phyloP scores from a whole-genome alignment of 1,140 invertebrate genomes.

The Globodera ellingtonae region DNA sequence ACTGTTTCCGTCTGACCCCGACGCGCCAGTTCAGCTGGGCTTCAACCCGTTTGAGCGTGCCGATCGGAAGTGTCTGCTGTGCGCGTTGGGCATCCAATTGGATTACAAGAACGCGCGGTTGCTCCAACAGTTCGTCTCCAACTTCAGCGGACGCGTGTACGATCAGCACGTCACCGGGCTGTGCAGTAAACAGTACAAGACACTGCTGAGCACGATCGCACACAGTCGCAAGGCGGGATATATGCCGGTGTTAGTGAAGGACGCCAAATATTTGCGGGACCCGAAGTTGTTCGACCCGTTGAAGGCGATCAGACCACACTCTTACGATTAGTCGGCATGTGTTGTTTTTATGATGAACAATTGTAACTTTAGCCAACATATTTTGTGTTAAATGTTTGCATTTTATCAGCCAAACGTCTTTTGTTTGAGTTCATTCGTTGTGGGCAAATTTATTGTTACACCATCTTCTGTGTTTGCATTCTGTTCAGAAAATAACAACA shows the following conservation, averaged over 20 bases:
- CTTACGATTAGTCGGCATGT: slow-evolving; percentile 53
- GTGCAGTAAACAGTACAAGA: slow-evolving; percentile 59
- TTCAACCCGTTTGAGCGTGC: slow-evolving; percentile 82
- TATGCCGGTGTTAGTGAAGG: slow-evolving; percentile 79
- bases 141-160: slow-evolving; percentile 81
- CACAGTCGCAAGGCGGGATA: slow-evolving; percentile 67
- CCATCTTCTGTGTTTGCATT: too few species aligned
- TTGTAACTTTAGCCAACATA: slow-evolving; percentile 29
- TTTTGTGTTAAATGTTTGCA: background rate
- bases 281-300: slow-evolving; percentile 84
- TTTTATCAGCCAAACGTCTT: background rate
- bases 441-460: too few species aligned
- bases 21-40: slow-evolving; percentile 72
- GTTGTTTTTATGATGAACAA: slow-evolving; percentile 25
- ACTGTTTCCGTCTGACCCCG: slow-evolving; percentile 16
- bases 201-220: slow-evolving; percentile 59
- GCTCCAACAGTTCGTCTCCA: slow-evolving; percentile 90
- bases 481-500: too few species aligned
- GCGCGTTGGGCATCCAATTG: slow-evolving; percentile 78
- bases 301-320: slow-evolving; percentile 77
- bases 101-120: slow-evolving; percentile 87
- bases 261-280: slow-evolving; percentile 77
- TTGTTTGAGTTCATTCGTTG: too few species aligned
- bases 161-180: slow-evolving; percentile 82
- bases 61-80: slow-evolving; percentile 79